Evolutionary conservation across 1,140 invertebrate species (phyloP).

Genomic region (Hyphantria cunea): DNA sequence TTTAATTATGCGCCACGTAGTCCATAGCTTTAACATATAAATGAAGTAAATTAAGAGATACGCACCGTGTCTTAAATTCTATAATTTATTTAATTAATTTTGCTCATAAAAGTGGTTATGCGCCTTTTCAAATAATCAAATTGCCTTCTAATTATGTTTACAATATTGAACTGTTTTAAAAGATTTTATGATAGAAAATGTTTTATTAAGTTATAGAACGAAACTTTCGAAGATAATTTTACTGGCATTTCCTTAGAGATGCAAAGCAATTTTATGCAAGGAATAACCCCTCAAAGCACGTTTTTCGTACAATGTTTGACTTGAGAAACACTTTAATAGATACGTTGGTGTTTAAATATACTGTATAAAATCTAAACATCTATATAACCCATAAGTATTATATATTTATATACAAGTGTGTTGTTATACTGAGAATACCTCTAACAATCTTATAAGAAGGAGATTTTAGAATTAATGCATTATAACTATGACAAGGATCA

Average conservation of each 20-base stretch:
- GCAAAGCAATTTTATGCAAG: conserved; percentile 71
- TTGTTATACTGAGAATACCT: no score
- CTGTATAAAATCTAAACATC: not conserved
- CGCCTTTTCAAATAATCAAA: not conserved
- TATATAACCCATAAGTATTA: no score
- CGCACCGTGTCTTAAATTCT: not conserved
- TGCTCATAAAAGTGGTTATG: not conserved
- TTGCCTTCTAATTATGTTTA: not conserved
- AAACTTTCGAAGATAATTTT: conserved; percentile 52
- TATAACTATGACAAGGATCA: conserved; percentile 38
- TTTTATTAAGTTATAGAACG: conserved; percentile 40
- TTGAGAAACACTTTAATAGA: conserved; percentile 26
- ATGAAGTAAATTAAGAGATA: conserved; percentile 17
- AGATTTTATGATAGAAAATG: conserved; percentile 34
- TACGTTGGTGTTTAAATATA: not conserved
- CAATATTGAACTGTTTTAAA: conserved; percentile 2
- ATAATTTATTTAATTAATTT: not conserved
- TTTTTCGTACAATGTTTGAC: conserved; percentile 49
- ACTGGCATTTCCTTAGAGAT: conserved; percentile 61
- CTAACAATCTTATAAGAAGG: no score
- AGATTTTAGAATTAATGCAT: not conserved
- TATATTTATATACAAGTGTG: no score
- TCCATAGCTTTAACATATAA: conserved; percentile 7
- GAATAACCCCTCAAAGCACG: conserved; percentile 60
- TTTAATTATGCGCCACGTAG: conserved; percentile 20